A percentile compares a stretch with the other conserved stretches of the same genome.
Evolutionary conservation across 2,888 invertebrate species (phyloP).

Genomic region (Dolomedes plantarius): DNA sequence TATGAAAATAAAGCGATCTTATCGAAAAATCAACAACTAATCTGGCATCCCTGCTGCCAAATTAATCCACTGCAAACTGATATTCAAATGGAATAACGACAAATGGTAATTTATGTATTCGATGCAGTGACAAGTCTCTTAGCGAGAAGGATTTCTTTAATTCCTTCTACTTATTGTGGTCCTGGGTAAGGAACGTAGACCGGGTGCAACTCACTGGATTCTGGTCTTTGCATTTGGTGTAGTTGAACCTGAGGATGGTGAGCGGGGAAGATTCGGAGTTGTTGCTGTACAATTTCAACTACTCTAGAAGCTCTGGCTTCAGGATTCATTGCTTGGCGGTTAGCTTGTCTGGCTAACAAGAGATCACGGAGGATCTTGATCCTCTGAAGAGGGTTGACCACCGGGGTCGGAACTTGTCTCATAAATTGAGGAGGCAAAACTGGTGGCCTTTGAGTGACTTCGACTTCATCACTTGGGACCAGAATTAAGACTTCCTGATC

Average conservation of each 20-base stretch:
- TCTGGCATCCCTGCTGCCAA: conserved; percentile 71
- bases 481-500: conserved; percentile 62
- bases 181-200: conserved; percentile 64
- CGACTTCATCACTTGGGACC: conserved; percentile 62
- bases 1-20: not conserved
- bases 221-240: conserved; percentile 49
- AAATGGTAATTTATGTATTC: conserved; percentile 21
- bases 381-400: conserved; percentile 52
- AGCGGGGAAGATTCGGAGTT: conserved; percentile 62
- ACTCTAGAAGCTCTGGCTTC: conserved; percentile 40
- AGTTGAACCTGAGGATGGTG: conserved; percentile 34
- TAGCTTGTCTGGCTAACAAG: conserved; percentile 56
- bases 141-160: conserved; percentile 12
- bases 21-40: conserved; percentile 38
- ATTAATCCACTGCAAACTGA: conserved; percentile 45
- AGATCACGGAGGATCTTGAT: conserved; percentile 63
- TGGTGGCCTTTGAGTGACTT: conserved; percentile 50
- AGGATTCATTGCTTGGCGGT: conserved; percentile 40
- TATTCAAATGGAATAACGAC: conserved; percentile 43
- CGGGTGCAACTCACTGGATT: conserved; percentile 60
- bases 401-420: conserved; percentile 48
- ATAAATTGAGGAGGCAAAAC: conserved; percentile 29
- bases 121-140: conserved; percentile 29
- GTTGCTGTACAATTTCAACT: conserved; percentile 67
- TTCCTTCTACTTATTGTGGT: conserved; percentile 45